phyloP scores from a whole-genome alignment of 2,888 invertebrate genomes.

The Cecidostiba fungosa region DNA sequence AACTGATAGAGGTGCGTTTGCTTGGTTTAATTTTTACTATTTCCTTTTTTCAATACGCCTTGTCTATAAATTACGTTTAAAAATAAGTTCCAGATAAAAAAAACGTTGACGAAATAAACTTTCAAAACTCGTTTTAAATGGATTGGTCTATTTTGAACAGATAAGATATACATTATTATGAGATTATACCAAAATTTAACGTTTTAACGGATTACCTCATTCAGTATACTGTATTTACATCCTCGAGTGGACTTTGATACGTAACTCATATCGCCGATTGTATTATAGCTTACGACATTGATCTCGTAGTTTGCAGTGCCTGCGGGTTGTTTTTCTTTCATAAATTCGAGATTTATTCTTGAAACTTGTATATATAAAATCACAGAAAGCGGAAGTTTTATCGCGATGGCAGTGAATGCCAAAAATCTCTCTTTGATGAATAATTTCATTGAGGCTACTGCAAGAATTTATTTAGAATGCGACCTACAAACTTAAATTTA shows the following conservation, averaged over 20 bases:
- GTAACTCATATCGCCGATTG: not conserved
- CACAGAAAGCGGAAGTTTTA: not conserved
- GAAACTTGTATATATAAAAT: not conserved
- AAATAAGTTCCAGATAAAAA: not conserved
- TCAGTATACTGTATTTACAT: not conserved
- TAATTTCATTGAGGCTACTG: not conserved
- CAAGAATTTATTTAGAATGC: not conserved
- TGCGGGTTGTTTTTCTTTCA: not conserved
- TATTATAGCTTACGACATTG: not conserved
- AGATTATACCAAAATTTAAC: not conserved
- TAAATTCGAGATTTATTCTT: not conserved
- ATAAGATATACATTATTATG: not conserved
- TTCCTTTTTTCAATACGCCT: too few relatives aligned
- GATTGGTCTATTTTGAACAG: not conserved
- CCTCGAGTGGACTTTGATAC: not conserved
- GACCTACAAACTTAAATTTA: not conserved
- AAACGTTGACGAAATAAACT: not conserved
- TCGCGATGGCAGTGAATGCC: not conserved
- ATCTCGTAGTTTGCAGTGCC: not conserved
- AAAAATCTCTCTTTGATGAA: not conserved
- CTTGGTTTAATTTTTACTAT: too few relatives aligned
- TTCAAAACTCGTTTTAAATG: not conserved
- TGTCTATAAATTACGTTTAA: not conserved
- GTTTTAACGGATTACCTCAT: not conserved
- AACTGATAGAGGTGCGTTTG: too few relatives aligned